Evolutionary conservation across 1,140 invertebrate genomes (phyloP).

Genomic region (Apolygus lucorum): DNA sequence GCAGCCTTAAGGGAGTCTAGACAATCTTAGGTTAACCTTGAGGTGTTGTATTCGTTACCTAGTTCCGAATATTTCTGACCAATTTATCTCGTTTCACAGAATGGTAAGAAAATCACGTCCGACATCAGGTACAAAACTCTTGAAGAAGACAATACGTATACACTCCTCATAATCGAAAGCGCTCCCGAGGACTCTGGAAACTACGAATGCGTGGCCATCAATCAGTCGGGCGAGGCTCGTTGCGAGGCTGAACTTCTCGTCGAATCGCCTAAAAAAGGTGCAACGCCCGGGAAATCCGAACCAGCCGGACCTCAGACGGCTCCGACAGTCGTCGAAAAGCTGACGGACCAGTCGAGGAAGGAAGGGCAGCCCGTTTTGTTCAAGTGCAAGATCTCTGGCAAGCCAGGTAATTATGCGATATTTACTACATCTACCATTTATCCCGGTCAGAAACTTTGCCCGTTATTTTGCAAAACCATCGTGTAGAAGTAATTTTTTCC

Average conservation of each 20-base stretch:
- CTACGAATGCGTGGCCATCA: slow-evolving; percentile 89
- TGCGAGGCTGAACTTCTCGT: slow-evolving; percentile 77
- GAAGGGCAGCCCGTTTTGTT: slow-evolving; percentile 84
- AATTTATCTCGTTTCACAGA: too few relatives aligned
- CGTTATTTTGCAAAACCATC: too few relatives aligned
- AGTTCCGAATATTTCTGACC: too few relatives aligned
- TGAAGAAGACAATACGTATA: slow-evolving; percentile 79
- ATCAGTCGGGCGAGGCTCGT: slow-evolving; percentile 76
- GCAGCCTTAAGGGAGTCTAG: too few relatives aligned
- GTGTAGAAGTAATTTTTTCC: too few relatives aligned
- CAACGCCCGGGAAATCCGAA: slow-evolving; percentile 41
- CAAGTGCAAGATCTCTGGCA: slow-evolving; percentile 71
- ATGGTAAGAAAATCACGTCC: slow-evolving; percentile 77
- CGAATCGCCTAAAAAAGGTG: slow-evolving; percentile 49
- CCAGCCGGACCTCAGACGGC: slow-evolving; percentile 52
- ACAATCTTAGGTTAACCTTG: too few relatives aligned
- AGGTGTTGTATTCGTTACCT: too few relatives aligned
- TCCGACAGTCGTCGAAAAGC: slow-evolving; percentile 67
- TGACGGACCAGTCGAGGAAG: slow-evolving; percentile 71
- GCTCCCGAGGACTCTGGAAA: slow-evolving; percentile 74
- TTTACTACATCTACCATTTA: background rate
- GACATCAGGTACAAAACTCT: slow-evolving; percentile 82
- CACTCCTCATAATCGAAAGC: slow-evolving; percentile 76
- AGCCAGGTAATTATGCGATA: slow-evolving; percentile 46
- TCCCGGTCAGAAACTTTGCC: too few relatives aligned